Evolutionary conservation across 2,113 vertebrate genomes (phyloP), one percentile per base, ranked within the genome.

Genomic region (Oplegnathus fasciatus): DNA sequence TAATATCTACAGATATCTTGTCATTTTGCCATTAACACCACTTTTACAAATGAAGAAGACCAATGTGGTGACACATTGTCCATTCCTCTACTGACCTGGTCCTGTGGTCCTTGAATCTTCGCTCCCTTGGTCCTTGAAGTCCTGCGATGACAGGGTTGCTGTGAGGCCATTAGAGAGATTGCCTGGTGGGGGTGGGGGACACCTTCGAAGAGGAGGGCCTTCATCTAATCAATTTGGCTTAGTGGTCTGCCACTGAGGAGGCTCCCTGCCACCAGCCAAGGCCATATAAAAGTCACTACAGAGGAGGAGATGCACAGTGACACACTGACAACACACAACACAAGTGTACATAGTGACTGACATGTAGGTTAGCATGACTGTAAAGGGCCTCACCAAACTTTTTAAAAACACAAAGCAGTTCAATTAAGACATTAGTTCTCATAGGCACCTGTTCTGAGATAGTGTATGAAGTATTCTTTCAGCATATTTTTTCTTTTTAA

Each of bases 141-240:
- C 83, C 50, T 57, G 71, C 40, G 26, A 50, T 86, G 88, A 91
- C 91, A 88, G 77, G 65, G 88, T 68, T 76, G 77, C 83, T 82
- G 50, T 67, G 72, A 86, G 75, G 74, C 92, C 90, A 95, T 94
- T 95, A 95, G 78, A 87, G 89, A 90, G 83, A 95, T 93, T 92
- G 91, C 89, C 88, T 84, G 83, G 81, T 40, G 85, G 9, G 82
- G 78, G 70, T 78, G 37, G 88, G 75, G 75, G 82, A 86, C 90
- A 92, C 92, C 91, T 89, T 86, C 57, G 22, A 89, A 80, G 85
- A 81, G 83, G 67, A 89, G 76, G 66, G 76, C 80, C 85, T 93
- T 94, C 75, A 88, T 92, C 86, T 89, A 94, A 95, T 95, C 94
- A 94, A 93, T 95, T 93, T 92, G 87, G 83, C 87, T 93, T 92